These are phyloP conservation scores for Poecilia velifera DNA, from an alignment of 2,797 vertebrate species.

Conservation along the genomic window DNA sequence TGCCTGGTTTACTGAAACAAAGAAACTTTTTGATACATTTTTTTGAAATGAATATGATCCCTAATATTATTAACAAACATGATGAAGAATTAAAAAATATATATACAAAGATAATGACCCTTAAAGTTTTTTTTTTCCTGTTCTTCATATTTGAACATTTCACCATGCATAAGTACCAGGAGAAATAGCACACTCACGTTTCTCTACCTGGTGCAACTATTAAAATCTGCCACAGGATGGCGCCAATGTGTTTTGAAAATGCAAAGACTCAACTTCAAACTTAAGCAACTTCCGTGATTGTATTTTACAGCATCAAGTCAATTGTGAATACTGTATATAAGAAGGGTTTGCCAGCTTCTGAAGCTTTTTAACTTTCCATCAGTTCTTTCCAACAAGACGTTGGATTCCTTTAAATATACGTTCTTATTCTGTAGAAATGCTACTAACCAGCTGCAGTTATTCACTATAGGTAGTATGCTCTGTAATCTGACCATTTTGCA, in stretches of 20 bases:
- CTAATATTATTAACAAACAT: not conserved
- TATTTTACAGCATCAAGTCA: slow-evolving; percentile 57
- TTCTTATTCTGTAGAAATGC: not conserved
- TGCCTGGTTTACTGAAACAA: not conserved
- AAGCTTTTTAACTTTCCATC: slow-evolving; percentile 44
- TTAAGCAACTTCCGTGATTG: slow-evolving; percentile 39
- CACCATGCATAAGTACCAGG: not conserved
- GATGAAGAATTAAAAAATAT: not conserved
- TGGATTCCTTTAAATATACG: slow-evolving; percentile 6
- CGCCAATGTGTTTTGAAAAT: slow-evolving; percentile 68
- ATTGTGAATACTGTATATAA: slow-evolving; percentile 32
- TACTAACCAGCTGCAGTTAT: not conserved
- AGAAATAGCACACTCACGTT: not conserved
- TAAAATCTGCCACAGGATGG: slow-evolving; percentile 62
- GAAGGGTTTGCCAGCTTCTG: slow-evolving; percentile 41
- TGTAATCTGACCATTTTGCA: not conserved
- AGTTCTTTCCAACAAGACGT: slow-evolving; percentile 30
- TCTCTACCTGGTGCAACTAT: slow-evolving; percentile 39
- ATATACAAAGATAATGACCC: no score
- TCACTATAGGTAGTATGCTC: not conserved
- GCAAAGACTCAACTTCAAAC: slow-evolving; percentile 27
- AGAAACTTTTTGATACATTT: not conserved
- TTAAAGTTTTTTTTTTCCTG: not conserved
- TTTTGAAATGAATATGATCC: not conserved
- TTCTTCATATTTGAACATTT: not conserved